Base-by-base conservation (phyloP, 2,888 invertebrate genomes). In the Hirtodrosophila histrioides region DNA sequence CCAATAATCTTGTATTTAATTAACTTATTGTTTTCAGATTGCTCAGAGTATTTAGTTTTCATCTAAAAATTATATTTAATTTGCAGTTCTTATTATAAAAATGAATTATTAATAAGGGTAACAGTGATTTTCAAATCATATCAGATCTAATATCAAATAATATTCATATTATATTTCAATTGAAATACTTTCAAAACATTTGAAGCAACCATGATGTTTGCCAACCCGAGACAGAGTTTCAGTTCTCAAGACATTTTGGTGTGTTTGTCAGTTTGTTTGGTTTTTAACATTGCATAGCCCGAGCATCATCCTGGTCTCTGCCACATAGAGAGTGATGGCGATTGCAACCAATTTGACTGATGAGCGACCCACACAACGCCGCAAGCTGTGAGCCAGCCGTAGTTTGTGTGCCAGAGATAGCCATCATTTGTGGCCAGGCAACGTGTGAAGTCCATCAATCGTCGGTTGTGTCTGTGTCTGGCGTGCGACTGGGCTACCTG, bases 371-470 rank as follows among this genome's bases (percentile, higher is more conserved):
- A 86, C 83, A 87, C 86, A 69, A 63, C 53, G 81, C 64, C 64
- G 67, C 82, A 54, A 74, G 78, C 78, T 63, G 48, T 46, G 51
- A 49, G 57, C 29, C 24, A 54, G 51, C 8, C 9, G 9, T 12
- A 27, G 36, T 44, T 44, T 53, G 58, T 69, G 57, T 65, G 73
- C 70, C 64, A 73, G 50, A 76, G 85, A 84, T 81, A 82, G 85
- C 72, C 86, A 86, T 83, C 73, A 80, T 64, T 56, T 65, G 41
- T 62, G 61, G 60, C 51, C 63, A 54, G 46, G 73, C 87, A 62
- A 88, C 77, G 88, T 89, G 88, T 88, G 88, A 88, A 88, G 86
- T 89, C 89, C 88, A 87, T 88, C 88, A 86, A 88, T 89, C 88
- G 86, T 82, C 48, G 68, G 53, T 65, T 37, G 57, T 46, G 33